A percentile compares a stretch with the other conserved stretches of the same genome.
phyloP scores from a whole-genome alignment of 1,140 invertebrate genomes.

The Arctopsyche grandis region DNA sequence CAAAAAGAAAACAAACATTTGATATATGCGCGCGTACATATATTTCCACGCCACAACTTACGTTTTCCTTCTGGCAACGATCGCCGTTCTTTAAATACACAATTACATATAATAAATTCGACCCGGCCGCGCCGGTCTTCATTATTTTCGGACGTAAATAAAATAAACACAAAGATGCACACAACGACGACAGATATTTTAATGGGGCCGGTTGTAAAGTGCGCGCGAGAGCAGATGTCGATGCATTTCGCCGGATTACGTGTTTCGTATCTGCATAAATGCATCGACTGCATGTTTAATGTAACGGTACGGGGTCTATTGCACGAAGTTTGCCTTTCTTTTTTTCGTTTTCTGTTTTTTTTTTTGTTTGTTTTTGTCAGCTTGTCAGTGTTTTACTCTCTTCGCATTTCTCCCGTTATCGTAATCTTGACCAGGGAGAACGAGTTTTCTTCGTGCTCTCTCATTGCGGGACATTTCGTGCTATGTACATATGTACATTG shows the following conservation, averaged over 20 bases:
- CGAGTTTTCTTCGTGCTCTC: not conserved
- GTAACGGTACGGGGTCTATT: not conserved
- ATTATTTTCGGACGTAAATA: conserved; percentile 25
- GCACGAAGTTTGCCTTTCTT: not conserved
- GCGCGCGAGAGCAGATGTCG: too few species aligned
- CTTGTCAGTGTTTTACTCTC: conserved; percentile 1
- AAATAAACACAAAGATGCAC: not conserved
- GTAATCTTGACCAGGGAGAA: not conserved
- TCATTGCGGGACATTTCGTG: not conserved
- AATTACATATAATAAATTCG: not conserved
- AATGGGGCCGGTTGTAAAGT: not conserved
- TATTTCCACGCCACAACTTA: not conserved
- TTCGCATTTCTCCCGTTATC: conserved; percentile 17
- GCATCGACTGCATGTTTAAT: not conserved
- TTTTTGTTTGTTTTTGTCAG: too few species aligned
- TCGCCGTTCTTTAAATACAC: not conserved
- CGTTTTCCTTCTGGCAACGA: not conserved
- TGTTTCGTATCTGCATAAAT: too few species aligned
- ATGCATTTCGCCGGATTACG: too few species aligned
- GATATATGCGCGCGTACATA: too few species aligned
- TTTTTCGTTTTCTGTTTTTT: too few species aligned
- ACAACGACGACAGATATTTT: not conserved
- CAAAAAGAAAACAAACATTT: not conserved
- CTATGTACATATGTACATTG: too few species aligned
- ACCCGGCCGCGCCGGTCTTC: not conserved